Conservation (phyloP, 2,888 invertebrate species). For the Drepanosiphum platanoidis region DNA sequence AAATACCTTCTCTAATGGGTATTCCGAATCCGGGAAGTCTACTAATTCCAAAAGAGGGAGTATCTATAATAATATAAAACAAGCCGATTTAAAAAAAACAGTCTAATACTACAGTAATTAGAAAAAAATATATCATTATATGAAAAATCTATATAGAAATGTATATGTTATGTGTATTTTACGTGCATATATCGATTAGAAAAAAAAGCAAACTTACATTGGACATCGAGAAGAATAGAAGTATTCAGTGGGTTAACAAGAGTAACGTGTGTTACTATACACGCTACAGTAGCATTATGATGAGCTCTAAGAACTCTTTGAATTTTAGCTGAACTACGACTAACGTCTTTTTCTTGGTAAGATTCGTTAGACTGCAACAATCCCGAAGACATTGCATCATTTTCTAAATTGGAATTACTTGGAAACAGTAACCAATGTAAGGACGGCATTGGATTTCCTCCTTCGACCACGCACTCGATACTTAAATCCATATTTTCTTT, state of each 20-base stretch:
- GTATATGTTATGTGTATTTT: background rate
- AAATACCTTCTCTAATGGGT: slow-evolving; percentile 86
- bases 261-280: slow-evolving; percentile 79
- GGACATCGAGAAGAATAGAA: slow-evolving; percentile 73
- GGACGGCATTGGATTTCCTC: slow-evolving; percentile 77
- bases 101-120: too few relatives aligned
- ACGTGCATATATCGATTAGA: slow-evolving; percentile 8
- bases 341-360: slow-evolving; percentile 50
- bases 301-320: slow-evolving; percentile 82
- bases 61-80: slow-evolving; percentile 73
- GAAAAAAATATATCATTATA: too few relatives aligned
- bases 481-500: slow-evolving; percentile 85
- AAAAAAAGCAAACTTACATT: too few relatives aligned
- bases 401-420: slow-evolving; percentile 65
- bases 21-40: slow-evolving; percentile 93
- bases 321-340: slow-evolving; percentile 74
- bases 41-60: slow-evolving; percentile 91
- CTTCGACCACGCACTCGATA: slow-evolving; percentile 87
- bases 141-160: background rate
- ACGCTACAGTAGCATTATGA: slow-evolving; percentile 86
- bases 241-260: slow-evolving; percentile 72
- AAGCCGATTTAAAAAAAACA: background rate
- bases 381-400: slow-evolving; percentile 66
- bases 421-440: slow-evolving; percentile 71
- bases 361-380: slow-evolving; percentile 61